These are phyloP conservation scores for Eupeodes latifasciatus DNA, from an alignment of 2,888 invertebrate genomes.

Conservation along the genomic window DNA sequence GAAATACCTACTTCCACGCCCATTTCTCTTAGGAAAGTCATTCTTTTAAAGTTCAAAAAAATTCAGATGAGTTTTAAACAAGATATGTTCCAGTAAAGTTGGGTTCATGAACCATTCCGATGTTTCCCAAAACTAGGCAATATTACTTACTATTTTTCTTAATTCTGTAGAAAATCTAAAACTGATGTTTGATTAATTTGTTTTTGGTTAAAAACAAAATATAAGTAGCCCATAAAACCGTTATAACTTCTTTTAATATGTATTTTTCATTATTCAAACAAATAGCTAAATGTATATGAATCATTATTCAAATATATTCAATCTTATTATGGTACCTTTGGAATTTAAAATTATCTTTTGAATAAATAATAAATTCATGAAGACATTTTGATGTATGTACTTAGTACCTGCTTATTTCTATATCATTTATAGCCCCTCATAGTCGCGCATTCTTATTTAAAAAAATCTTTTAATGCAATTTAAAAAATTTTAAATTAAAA, in stretches of 20 bases:
- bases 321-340: conserved; percentile 60
- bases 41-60: no score
- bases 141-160: no score
- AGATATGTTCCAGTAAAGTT: no score
- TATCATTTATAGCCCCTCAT: not conserved
- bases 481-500: conserved; percentile 26
- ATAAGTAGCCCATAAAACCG: no score
- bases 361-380: conserved; percentile 25
- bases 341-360: conserved; percentile 40
- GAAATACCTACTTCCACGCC: no score
- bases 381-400: conserved; percentile 1
- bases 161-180: no score
- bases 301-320: conserved; percentile 66
- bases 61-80: no score
- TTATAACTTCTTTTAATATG: not conserved
- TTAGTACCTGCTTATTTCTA: not conserved
- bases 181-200: no score
- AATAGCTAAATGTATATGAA: not conserved
- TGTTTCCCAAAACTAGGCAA: no score
- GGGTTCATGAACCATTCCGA: no score
- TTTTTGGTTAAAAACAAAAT: no score
- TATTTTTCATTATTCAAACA: not conserved
- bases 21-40: no score
- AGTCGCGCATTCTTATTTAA: not conserved
- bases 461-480: conserved; percentile 54